These are phyloP conservation scores for Andrena camellia DNA, from an alignment of 2,888 invertebrate species.

Conservation along the genomic window DNA sequence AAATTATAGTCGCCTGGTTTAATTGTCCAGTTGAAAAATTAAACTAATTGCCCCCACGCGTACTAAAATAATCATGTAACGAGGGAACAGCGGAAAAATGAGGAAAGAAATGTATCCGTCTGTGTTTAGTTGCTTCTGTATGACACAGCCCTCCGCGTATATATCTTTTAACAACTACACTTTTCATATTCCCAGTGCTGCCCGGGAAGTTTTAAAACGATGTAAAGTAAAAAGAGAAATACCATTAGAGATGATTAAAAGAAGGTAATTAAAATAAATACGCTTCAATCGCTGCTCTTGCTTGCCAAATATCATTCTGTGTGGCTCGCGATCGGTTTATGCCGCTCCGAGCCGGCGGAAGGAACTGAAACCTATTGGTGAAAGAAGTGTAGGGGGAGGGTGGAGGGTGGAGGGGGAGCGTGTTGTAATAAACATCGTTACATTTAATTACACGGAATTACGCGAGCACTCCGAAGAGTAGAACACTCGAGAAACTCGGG, in stretches of 20 bases:
- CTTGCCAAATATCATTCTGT: background rate
- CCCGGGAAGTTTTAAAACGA: slow-evolving; percentile 5
- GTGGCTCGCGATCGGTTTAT: background rate
- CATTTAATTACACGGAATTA: slow-evolving; percentile 28
- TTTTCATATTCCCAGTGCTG: background rate
- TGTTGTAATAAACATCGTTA: background rate
- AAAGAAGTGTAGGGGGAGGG: background rate
- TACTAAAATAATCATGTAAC: slow-evolving; percentile 11
- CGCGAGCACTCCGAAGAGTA: background rate
- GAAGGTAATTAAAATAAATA: slow-evolving; percentile 34
- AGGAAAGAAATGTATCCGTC: background rate
- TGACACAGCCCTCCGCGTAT: background rate
- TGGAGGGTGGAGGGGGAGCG: too few relatives aligned
- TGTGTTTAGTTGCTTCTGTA: background rate
- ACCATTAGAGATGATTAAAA: slow-evolving; percentile 15
- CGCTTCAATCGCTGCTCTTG: slow-evolving; percentile 12
- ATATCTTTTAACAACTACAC: background rate
- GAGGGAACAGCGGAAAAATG: background rate
- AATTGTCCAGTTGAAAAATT: slow-evolving; percentile 6
- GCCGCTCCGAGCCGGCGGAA: background rate
- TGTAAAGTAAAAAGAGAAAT: background rate
- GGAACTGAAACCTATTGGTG: background rate
- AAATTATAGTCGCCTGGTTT: background rate
- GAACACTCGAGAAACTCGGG: background rate
- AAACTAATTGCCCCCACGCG: slow-evolving; percentile 1